These are phyloP conservation scores for Prosopocoilus inquinatus DNA, from an alignment of 2,888 invertebrate species.

Conservation along the genomic window DNA sequence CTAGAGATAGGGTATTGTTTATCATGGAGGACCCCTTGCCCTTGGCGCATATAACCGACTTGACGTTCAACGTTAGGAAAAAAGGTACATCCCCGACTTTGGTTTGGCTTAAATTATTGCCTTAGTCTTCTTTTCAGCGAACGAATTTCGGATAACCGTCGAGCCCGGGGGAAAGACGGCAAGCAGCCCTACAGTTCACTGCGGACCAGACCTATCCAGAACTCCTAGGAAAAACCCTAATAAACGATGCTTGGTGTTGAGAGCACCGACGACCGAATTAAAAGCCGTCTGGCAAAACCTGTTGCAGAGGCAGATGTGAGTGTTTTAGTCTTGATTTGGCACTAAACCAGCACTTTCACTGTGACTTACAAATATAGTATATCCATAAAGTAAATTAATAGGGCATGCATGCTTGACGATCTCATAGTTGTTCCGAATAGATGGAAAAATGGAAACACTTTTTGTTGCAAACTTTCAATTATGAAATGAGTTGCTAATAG, in stretches of 20 bases:
- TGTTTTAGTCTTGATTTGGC: slow-evolving; percentile 25
- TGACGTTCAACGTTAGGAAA: slow-evolving; percentile 82
- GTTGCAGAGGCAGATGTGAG: slow-evolving; percentile 83
- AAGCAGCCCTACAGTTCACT: slow-evolving; percentile 71
- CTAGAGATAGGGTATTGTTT: slow-evolving; percentile 81
- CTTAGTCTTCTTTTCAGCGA: slow-evolving; percentile 55
- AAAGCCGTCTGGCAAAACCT: slow-evolving; percentile 91
- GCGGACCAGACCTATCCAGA: slow-evolving; percentile 63
- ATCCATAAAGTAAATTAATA: slow-evolving; percentile 30
- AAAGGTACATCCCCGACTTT: slow-evolving; percentile 57
- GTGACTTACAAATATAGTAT: slow-evolving; percentile 20
- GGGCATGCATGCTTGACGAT: slow-evolving; percentile 5
- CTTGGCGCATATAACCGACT: slow-evolving; percentile 74
- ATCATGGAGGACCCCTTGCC: slow-evolving; percentile 85
- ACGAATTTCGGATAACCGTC: slow-evolving; percentile 79
- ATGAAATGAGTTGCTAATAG: too few relatives aligned
- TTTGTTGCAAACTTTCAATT: too few relatives aligned
- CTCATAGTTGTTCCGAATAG: too few relatives aligned
- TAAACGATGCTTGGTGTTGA: slow-evolving; percentile 68
- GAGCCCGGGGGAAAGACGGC: slow-evolving; percentile 64
- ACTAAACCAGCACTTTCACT: slow-evolving; percentile 13
- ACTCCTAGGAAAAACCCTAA: slow-evolving; percentile 65
- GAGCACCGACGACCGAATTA: slow-evolving; percentile 79
- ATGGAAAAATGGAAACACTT: too few relatives aligned
- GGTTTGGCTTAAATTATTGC: not conserved